These are phyloP conservation scores for Microctenopoma lineatum DNA, from an alignment of 2,797 vertebrate species.

Conservation along the genomic window DNA sequence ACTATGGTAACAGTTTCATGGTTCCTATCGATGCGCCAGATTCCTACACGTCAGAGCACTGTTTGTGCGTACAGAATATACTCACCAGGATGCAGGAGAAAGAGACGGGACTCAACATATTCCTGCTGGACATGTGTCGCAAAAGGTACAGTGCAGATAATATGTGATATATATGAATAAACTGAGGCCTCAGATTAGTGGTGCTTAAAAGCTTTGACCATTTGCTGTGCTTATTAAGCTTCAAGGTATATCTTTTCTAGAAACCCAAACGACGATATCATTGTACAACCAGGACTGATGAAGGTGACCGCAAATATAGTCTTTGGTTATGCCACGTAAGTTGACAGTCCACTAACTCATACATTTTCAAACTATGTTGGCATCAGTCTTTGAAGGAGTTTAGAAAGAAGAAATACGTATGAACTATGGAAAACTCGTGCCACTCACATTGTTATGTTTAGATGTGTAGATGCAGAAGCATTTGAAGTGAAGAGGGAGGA, in stretches of 20 bases:
- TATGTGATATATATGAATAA: neutral
- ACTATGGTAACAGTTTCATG: slow-evolving; percentile 93
- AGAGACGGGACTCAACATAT: slow-evolving; percentile 87
- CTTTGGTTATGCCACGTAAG: slow-evolving; percentile 92
- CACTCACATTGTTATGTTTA: slow-evolving; percentile 49
- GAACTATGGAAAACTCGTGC: neutral
- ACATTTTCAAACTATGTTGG: neutral
- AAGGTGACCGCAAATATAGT: slow-evolving; percentile 91
- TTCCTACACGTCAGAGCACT: slow-evolving; percentile 86
- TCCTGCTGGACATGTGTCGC: slow-evolving; percentile 92
- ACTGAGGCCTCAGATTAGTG: neutral
- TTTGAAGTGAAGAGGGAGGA: slow-evolving; percentile 87
- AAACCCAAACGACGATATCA: slow-evolving; percentile 86
- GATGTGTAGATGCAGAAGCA: slow-evolving; percentile 88
- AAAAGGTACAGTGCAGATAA: slow-evolving; percentile 79
- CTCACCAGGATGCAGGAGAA: slow-evolving; percentile 89
- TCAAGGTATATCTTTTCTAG: slow-evolving; percentile 60
- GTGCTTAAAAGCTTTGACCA: neutral
- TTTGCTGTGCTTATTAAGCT: neutral
- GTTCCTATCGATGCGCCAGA: slow-evolving; percentile 88
- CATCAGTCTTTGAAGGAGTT: neutral
- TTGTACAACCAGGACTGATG: slow-evolving; percentile 83
- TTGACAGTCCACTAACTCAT: neutral
- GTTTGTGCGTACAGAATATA: slow-evolving; percentile 88
- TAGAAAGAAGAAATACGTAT: neutral